These are phyloP conservation scores for Lutjanus argentimaculatus DNA, from an alignment of 2,797 vertebrate genomes.

Conservation along the genomic window DNA sequence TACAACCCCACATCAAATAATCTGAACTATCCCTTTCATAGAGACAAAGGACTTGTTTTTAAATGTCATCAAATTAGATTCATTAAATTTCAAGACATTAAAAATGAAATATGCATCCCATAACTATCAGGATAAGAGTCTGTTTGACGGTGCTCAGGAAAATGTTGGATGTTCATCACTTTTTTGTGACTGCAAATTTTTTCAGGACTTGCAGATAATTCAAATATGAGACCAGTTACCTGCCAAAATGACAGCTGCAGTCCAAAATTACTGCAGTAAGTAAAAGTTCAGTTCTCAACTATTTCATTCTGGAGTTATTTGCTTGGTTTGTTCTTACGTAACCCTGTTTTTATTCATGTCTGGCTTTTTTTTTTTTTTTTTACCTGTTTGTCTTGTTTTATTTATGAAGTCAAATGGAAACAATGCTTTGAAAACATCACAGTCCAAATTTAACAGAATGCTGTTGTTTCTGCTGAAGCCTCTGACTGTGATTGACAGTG, in stretches of 20 bases:
- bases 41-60: background rate
- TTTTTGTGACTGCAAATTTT: conserved; percentile 8
- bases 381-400: conserved; percentile 43
- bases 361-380: background rate
- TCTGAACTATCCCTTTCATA: too few relatives aligned
- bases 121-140: background rate
- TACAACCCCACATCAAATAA: too few relatives aligned
- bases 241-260: conserved; percentile 52
- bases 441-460: conserved; percentile 38
- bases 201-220: conserved; percentile 23
- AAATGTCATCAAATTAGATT: conserved; percentile 6
- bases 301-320: conserved; percentile 40
- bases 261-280: conserved; percentile 40
- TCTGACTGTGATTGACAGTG: conserved; percentile 67
- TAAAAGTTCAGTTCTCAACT: conserved; percentile 44
- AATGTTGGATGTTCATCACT: background rate
- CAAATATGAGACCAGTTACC: conserved; percentile 22
- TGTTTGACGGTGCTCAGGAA: conserved; percentile 1
- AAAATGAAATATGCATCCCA: background rate
- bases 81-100: background rate
- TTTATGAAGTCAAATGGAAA: conserved; percentile 57
- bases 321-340: conserved; percentile 37
- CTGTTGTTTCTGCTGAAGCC: conserved; percentile 27
- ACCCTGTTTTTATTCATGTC: conserved; percentile 4
- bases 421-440: conserved; percentile 56